Percentiles rank a stretch among this genome's conserved stretches.
Evolutionary conservation across 2,888 invertebrate genomes (phyloP).

Genomic region (Meteorus cinctellus): DNA sequence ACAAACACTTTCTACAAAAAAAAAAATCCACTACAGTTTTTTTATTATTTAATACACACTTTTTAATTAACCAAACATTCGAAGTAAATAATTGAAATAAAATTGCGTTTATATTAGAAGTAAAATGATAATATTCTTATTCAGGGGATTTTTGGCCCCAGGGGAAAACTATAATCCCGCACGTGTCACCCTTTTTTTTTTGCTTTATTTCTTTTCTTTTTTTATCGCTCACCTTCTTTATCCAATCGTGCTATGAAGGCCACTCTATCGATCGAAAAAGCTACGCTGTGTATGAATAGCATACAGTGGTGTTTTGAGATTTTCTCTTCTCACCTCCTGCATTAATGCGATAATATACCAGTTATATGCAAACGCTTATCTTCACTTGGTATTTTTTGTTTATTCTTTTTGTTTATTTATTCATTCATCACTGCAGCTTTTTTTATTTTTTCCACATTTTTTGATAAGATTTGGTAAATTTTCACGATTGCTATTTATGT

Average conservation of each 20-base stretch:
- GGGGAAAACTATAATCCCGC: neutral
- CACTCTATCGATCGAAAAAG: slow-evolving; percentile 50
- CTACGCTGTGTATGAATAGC: slow-evolving; percentile 5
- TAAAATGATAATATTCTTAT: neutral
- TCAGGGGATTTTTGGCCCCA: neutral
- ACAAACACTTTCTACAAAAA: neutral
- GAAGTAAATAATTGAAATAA: neutral
- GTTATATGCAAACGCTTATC: too few relatives aligned
- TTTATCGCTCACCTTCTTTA: neutral
- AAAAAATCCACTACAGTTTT: neutral
- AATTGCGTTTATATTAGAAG: neutral
- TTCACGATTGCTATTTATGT: neutral
- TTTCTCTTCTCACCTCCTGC: too few relatives aligned
- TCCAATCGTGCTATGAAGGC: slow-evolving; percentile 50
- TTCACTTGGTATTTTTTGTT: too few relatives aligned
- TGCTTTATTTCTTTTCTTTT: slow-evolving; percentile 26
- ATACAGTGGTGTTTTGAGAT: neutral
- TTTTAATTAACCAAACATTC: neutral
- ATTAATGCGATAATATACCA: too few relatives aligned
- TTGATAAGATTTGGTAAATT: too few relatives aligned
- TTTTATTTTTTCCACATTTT: too few relatives aligned
- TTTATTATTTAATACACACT: neutral
- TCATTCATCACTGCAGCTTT: too few relatives aligned
- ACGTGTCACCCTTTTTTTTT: slow-evolving; percentile 17
- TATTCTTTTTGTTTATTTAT: too few relatives aligned